A percentile compares a stretch with the other conserved stretches of the same genome.
Conservation (phyloP, 2,797 vertebrate genomes). For the Percopsis omiscomaycus region DNA sequence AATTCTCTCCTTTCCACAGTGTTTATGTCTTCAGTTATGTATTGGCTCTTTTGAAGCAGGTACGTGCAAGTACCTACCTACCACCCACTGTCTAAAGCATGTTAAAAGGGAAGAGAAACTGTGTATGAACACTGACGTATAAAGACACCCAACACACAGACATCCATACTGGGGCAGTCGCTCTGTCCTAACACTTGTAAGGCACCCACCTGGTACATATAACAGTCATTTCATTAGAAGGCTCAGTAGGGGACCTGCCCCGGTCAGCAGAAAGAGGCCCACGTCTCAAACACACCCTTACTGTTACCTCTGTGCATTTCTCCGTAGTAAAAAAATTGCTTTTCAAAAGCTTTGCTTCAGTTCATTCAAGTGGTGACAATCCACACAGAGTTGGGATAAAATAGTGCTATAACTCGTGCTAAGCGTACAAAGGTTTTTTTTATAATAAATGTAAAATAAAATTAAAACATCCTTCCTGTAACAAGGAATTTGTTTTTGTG, state of each 20-base stretch:
- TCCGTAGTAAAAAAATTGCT: constrained; percentile 36
- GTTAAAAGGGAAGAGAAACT: constrained; percentile 18
- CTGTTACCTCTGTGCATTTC: constrained; percentile 50
- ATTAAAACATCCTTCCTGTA: constrained; percentile 67
- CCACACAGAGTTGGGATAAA: constrained; percentile 83
- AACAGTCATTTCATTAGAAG: constrained; percentile 70
- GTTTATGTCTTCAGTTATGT: constrained; percentile 34
- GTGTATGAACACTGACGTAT: constrained; percentile 47
- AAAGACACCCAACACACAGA: constrained; percentile 3
- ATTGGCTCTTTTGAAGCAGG: constrained; percentile 41
- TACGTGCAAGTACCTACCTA: constrained; percentile 31
- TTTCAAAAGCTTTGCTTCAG: constrained; percentile 80
- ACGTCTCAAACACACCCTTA: constrained; percentile 45
- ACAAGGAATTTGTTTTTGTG: constrained; percentile 70
- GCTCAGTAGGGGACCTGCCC: constrained; percentile 72
- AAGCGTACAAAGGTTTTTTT: constrained; percentile 64
- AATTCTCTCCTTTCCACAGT: constrained; percentile 30
- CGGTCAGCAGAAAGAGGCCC: constrained; percentile 75
- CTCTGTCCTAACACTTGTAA: constrained; percentile 43
- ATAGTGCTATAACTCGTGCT: constrained; percentile 80
- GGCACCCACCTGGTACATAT: constrained; percentile 52
- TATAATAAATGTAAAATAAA: constrained; percentile 38
- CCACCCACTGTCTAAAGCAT: constrained; percentile 7
- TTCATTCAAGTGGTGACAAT: constrained; percentile 87
- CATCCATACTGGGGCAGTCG: constrained; percentile 4